A percentile compares a stretch with the other conserved stretches of the same genome.
Evolutionary conservation across 2,797 vertebrate species (phyloP).

Genomic region (Tenualosa thibaudeaui): DNA sequence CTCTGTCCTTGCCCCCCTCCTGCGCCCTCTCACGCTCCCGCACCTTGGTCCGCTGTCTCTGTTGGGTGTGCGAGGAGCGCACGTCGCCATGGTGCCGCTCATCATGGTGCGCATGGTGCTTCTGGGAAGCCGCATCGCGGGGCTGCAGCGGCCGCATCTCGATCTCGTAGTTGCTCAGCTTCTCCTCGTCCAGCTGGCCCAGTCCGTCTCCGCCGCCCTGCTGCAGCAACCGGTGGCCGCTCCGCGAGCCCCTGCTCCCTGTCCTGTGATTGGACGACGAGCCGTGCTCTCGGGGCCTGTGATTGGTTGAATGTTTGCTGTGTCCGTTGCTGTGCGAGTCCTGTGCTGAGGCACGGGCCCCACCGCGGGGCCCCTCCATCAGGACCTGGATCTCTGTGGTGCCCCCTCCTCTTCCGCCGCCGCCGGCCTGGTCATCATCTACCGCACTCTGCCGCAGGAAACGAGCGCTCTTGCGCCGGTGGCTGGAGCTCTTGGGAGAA

Average conservation of each 20-base stretch:
- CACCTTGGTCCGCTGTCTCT: constrained; percentile 85
- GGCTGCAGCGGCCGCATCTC: constrained; percentile 97
- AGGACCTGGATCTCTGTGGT: constrained; percentile 92
- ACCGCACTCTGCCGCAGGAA: constrained; percentile 88
- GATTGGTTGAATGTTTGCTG: constrained; percentile 41
- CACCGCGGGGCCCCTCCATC: constrained; percentile 81
- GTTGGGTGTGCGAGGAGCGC: constrained; percentile 73
- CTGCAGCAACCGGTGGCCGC: background rate
- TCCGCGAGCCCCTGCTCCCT: constrained; percentile 39
- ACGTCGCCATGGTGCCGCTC: constrained; percentile 81
- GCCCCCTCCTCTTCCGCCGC: constrained; percentile 78
- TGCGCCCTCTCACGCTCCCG: constrained; percentile 77
- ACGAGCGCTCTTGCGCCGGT: constrained; percentile 84
- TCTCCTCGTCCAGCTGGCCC: constrained; percentile 89
- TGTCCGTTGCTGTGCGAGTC: constrained; percentile 62
- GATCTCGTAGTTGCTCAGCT: constrained; percentile 95
- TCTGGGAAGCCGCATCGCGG: constrained; percentile 89
- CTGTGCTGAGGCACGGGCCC: constrained; percentile 68
- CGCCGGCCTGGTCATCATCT: constrained; percentile 82
- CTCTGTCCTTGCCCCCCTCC: constrained; percentile 47
- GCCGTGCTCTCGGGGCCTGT: constrained; percentile 79
- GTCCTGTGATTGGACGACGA: constrained; percentile 86
- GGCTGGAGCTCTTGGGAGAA: constrained; percentile 80
- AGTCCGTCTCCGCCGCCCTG: constrained; percentile 69
- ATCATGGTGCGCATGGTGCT: constrained; percentile 77